Base-by-base conservation (phyloP, 1,140 invertebrate species). In the Pogonomyrmex barbatus region DNA sequence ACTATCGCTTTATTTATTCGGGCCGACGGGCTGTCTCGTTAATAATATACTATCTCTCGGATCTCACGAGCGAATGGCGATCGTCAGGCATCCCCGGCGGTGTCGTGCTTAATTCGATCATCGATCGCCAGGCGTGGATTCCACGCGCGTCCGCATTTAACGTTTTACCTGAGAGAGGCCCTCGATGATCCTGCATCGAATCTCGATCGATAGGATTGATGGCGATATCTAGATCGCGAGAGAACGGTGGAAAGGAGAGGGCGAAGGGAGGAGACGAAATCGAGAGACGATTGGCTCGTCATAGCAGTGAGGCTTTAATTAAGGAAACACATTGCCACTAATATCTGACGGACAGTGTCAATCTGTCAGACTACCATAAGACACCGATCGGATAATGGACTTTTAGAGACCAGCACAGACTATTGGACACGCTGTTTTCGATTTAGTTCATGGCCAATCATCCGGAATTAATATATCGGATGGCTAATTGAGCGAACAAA, bases 321-420 rank as follows among this genome's bases (percentile, higher is more conserved):
- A 94, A 93, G 93, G 87, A 88, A 94, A 94, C 94, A 94, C 94
- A 94, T 95, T 94, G 93, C 92, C 92, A 93, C 93, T 94, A 94
- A 95, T 94, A 94, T 94, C 88, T 77, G 90, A 91, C 91, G 92
- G 91, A 94, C 92, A 93, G 93, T 93, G 93, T 93, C 93, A 92
- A 94, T 94, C 93, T 93, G 94, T 94, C 93, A 92, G 86, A 90
- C 92, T 93, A 93, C 91, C 91, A 93, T 92, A 91, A 92, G 91
- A 88, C 81, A 90, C 87, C 91, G 92, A 93, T 93, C 92, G 92
- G 92, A 94, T 91, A 93, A 88, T 91, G 86, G 89, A 62, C 60
- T 70, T 24, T 86, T 90, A 90, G 87, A 91, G 89, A 83, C 70
- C 91, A 88, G 89, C 88, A 86, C 83, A 86, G 91, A 90, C 93